Percentiles rank a stretch among this genome's conserved stretches.
These are phyloP conservation scores for Catharus bicknelli DNA, from an alignment of 2,113 vertebrate species.

Conservation along the genomic window DNA sequence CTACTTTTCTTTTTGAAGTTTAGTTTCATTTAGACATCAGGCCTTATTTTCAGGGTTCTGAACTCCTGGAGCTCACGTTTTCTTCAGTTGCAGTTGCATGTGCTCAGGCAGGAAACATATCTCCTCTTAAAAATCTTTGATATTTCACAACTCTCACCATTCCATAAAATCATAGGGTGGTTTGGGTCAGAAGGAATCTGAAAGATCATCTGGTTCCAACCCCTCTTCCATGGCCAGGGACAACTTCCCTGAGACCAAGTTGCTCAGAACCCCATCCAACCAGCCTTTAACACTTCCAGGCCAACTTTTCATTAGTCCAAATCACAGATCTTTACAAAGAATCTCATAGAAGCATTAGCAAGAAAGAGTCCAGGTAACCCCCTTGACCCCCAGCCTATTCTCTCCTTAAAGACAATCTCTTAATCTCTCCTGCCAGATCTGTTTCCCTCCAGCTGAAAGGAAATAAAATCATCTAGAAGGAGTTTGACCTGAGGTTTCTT, in stretches of 20 bases:
- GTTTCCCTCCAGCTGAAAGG: background rate
- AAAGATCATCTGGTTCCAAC: background rate
- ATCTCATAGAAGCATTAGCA: background rate
- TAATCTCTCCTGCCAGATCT: background rate
- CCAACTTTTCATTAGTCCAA: background rate
- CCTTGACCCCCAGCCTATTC: background rate
- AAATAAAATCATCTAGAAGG: background rate
- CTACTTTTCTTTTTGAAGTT: constrained; percentile 69
- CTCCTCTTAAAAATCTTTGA: background rate
- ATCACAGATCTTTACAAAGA: background rate
- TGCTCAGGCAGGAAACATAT: background rate
- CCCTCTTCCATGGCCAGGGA: background rate
- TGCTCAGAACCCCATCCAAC: background rate
- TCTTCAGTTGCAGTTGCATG: background rate
- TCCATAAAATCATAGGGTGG: background rate
- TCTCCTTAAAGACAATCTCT: background rate
- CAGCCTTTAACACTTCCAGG: background rate
- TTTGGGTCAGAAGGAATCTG: background rate
- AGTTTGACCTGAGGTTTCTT: background rate
- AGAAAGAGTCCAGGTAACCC: background rate
- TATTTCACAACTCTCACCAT: background rate
- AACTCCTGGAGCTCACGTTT: background rate
- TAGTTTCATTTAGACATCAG: constrained; percentile 58
- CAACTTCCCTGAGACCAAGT: background rate
- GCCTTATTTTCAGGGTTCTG: constrained; percentile 7